Percentiles rank a stretch among this genome's conserved stretches.
phyloP scores from a whole-genome alignment of 2,888 invertebrate genomes.

The Apodemia zela region DNA sequence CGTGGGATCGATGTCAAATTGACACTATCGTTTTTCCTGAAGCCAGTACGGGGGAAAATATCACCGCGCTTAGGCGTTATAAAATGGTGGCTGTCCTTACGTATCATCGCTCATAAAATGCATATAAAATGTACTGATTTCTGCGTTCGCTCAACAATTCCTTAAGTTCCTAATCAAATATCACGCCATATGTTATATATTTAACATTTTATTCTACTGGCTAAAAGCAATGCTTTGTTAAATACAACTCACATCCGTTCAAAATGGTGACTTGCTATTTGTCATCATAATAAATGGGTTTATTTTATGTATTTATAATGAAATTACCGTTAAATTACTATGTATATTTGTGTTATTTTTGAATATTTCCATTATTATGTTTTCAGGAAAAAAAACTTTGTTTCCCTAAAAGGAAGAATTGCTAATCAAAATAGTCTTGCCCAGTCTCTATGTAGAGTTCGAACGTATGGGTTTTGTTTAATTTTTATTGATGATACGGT shows the following conservation, averaged over 20 bases:
- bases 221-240: conserved; percentile 69
- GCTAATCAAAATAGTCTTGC: too few species aligned
- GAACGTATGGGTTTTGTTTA: too few species aligned
- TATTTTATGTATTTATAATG: not conserved
- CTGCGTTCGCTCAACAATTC: conserved; percentile 40
- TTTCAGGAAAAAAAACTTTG: not conserved
- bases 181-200: conserved; percentile 40
- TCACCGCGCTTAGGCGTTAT: conserved; percentile 77
- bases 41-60: conserved; percentile 77
- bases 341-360: not conserved
- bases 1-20: conserved; percentile 87
- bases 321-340: not conserved
- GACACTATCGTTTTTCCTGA: conserved; percentile 79
- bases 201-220: conserved; percentile 41
- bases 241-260: conserved; percentile 78
- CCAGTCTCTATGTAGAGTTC: not conserved
- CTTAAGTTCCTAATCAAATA: conserved; percentile 46
- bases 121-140: conserved; percentile 50
- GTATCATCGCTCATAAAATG: conserved; percentile 62
- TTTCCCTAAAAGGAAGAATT: not conserved
- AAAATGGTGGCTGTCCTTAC: conserved; percentile 78
- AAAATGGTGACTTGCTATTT: conserved; percentile 83
- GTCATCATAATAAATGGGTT: conserved; percentile 22
- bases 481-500: too few species aligned
- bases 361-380: not conserved